Conservation (phyloP, 2,113 vertebrate genomes). For the Misgurnus anguillicaudatus region DNA sequence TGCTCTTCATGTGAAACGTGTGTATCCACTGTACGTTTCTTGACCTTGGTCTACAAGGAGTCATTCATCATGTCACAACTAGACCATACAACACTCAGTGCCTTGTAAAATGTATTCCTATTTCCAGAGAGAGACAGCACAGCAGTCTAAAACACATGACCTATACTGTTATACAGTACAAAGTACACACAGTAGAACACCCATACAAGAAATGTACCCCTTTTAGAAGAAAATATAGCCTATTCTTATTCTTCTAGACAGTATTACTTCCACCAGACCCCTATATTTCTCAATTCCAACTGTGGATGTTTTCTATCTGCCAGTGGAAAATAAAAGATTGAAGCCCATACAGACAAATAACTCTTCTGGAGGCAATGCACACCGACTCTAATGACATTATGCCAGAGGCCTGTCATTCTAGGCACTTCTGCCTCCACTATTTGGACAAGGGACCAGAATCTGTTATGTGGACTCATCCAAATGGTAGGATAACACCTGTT, state of each 20-base stretch:
- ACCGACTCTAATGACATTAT: slow-evolving; percentile 14
- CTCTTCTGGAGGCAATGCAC: slow-evolving; percentile 25
- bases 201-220: background rate
- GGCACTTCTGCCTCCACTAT: background rate
- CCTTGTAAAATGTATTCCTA: background rate
- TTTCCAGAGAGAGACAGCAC: background rate
- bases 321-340: slow-evolving; percentile 18
- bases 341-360: background rate
- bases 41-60: background rate
- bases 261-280: background rate
- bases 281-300: background rate
- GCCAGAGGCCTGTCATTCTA: slow-evolving; percentile 29
- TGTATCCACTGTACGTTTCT: background rate
- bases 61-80: slow-evolving; percentile 4
- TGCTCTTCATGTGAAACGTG: background rate
- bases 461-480: slow-evolving; percentile 11
- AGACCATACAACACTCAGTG: slow-evolving; percentile 1
- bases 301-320: background rate
- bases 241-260: background rate
- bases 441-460: slow-evolving; percentile 13
- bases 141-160: background rate
- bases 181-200: background rate
- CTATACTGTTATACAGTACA: slow-evolving; percentile 7
- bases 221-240: too few species aligned
- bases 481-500: slow-evolving; percentile 14